Conservation (phyloP, 2,797 vertebrate species). For the Sarcophilus harrisii region DNA sequence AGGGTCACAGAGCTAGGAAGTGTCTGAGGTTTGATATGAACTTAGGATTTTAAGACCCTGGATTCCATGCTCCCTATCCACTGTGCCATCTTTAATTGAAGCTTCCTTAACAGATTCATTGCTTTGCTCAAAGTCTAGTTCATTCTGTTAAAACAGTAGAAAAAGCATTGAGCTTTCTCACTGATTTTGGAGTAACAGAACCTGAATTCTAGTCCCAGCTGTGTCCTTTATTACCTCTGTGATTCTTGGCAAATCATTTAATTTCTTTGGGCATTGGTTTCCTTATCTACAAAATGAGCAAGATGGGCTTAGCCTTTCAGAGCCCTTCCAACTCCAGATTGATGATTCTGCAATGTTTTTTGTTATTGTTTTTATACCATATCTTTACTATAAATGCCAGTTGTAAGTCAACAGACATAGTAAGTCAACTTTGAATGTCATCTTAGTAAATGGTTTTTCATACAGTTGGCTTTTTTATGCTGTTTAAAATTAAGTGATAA, state of each 20-base stretch:
- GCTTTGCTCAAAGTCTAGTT: neutral
- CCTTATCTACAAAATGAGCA: neutral
- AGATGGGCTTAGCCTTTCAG: neutral
- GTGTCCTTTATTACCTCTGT: neutral
- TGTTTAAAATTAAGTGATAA: slow-evolving; percentile 5
- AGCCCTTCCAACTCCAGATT: neutral
- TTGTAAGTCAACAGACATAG: neutral
- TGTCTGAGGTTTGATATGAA: neutral
- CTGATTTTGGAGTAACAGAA: neutral
- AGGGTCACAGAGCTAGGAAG: neutral
- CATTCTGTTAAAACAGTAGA: neutral
- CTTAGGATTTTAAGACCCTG: neutral
- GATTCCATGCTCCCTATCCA: neutral
- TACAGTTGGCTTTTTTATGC: neutral
- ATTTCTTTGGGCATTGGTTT: neutral
- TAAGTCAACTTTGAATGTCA: neutral
- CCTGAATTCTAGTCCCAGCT: neutral
- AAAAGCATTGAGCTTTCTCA: neutral
- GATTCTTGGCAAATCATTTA: neutral
- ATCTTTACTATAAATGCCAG: neutral
- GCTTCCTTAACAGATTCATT: neutral
- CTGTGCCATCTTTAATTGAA: neutral
- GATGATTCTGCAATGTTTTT: neutral
- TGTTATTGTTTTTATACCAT: neutral
- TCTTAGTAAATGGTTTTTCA: neutral